phyloP scores from a whole-genome alignment of 2,888 invertebrate genomes.

The Hetaerina titia region DNA sequence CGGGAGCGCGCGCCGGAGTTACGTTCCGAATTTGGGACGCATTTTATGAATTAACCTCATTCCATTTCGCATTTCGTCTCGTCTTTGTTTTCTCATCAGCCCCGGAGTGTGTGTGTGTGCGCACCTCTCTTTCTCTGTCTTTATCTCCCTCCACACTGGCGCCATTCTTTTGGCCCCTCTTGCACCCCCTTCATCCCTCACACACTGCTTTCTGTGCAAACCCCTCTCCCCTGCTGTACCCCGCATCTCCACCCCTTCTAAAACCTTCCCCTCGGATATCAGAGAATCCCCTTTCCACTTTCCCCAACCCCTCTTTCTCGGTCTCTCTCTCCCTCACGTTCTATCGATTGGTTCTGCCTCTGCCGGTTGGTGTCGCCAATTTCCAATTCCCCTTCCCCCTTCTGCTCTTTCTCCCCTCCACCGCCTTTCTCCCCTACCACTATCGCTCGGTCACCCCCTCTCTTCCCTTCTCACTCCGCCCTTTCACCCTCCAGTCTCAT shows the following conservation, averaged over 20 bases:
- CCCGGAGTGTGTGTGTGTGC: not conserved
- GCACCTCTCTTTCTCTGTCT: not conserved
- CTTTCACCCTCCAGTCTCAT: not conserved
- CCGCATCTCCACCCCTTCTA: not conserved
- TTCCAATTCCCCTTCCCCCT: not conserved
- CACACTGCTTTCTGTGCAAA: not conserved
- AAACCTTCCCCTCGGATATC: not conserved
- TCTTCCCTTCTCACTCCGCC: not conserved
- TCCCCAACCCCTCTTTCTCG: not conserved
- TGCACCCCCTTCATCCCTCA: not conserved
- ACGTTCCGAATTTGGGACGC: not conserved
- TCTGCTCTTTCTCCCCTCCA: not conserved
- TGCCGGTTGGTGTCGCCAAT: slow-evolving; percentile 31
- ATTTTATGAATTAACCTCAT: not conserved
- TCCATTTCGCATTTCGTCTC: not conserved
- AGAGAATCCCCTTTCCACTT: not conserved
- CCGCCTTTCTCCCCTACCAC: not conserved
- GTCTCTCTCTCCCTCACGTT: not conserved
- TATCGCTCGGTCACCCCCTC: not conserved
- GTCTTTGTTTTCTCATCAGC: not conserved
- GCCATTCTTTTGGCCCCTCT: not conserved
- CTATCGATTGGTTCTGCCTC: slow-evolving; percentile 49
- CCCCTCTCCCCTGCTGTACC: not conserved
- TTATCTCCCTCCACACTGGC: not conserved
- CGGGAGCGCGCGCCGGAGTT: not conserved